Evolutionary conservation across 2,113 vertebrate species (phyloP).

Genomic region (Arothron firmamentum): DNA sequence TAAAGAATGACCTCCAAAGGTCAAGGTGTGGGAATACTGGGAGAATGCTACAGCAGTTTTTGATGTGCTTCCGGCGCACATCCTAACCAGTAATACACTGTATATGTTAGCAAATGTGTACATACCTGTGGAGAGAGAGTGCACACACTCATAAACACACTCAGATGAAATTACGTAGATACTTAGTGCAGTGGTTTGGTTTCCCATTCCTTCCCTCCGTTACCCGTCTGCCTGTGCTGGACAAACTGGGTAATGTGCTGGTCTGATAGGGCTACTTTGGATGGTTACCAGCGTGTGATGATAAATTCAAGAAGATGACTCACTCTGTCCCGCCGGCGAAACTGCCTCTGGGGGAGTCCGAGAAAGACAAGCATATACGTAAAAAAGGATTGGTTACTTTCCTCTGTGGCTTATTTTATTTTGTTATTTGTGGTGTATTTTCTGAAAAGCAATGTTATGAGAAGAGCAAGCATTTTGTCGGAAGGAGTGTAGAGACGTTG

Average conservation of each 20-base stretch:
- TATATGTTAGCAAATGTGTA: conserved; percentile 71
- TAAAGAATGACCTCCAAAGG: conserved; percentile 60
- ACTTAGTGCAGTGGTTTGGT: conserved; percentile 68
- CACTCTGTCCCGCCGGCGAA: conserved; percentile 24
- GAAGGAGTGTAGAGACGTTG: background rate
- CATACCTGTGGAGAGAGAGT: conserved; percentile 65
- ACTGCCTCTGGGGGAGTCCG: conserved; percentile 42
- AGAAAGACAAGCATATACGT: conserved; percentile 49
- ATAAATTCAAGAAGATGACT: conserved; percentile 15
- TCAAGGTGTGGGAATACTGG: conserved; percentile 44
- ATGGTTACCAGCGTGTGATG: conserved; percentile 31
- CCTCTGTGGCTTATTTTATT: conserved; percentile 36
- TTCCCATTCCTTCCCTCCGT: conserved; percentile 45
- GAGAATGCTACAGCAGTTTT: conserved; percentile 44
- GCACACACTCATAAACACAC: conserved; percentile 43
- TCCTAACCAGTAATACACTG: conserved; percentile 72
- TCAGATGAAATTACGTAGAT: conserved; percentile 62
- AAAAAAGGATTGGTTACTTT: conserved; percentile 53
- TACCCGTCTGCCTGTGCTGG: conserved; percentile 42
- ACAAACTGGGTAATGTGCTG: conserved; percentile 38
- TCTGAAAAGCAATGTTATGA: conserved; percentile 59
- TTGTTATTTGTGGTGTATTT: conserved; percentile 22
- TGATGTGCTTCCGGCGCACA: conserved; percentile 67
- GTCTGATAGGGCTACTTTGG: conserved; percentile 26
- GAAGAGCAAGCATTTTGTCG: too few species aligned